Conservation (phyloP, 2,797 vertebrate genomes). For the Epinephelus malabaricus region DNA sequence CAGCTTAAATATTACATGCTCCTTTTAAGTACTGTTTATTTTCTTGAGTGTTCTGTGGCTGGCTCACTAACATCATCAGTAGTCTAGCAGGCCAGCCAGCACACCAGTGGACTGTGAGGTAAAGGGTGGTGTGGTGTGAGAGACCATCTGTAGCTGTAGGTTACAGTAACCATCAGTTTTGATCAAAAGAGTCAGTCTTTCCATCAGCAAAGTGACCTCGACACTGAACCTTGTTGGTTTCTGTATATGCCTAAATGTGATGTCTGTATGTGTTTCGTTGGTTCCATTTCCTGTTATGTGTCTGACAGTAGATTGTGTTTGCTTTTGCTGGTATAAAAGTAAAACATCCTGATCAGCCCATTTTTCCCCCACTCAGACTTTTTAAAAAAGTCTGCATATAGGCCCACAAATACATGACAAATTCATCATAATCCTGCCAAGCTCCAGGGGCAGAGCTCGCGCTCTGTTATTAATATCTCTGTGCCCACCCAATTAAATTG, state of each 20-base stretch:
- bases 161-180: neutral
- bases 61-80: neutral
- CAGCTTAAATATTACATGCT: conserved; percentile 18
- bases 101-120: neutral
- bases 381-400: no score
- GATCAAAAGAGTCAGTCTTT: neutral
- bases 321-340: no score
- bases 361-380: no score
- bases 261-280: neutral
- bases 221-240: neutral
- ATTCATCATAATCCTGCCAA: no score
- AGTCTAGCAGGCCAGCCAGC: neutral
- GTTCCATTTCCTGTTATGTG: neutral
- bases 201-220: neutral
- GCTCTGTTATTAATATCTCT: no score
- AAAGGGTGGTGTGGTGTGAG: neutral
- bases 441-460: no score
- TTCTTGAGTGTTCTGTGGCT: neutral
- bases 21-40: conserved; percentile 5
- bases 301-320: neutral
- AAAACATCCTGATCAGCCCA: neutral
- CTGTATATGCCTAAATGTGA: neutral
- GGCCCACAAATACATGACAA: no score
- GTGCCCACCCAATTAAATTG: no score
- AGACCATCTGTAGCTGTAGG: neutral